Evolutionary conservation across 2,888 invertebrate genomes (phyloP), one percentile per base, ranked within the genome.

Genomic region (Geotrupes spiniger): DNA sequence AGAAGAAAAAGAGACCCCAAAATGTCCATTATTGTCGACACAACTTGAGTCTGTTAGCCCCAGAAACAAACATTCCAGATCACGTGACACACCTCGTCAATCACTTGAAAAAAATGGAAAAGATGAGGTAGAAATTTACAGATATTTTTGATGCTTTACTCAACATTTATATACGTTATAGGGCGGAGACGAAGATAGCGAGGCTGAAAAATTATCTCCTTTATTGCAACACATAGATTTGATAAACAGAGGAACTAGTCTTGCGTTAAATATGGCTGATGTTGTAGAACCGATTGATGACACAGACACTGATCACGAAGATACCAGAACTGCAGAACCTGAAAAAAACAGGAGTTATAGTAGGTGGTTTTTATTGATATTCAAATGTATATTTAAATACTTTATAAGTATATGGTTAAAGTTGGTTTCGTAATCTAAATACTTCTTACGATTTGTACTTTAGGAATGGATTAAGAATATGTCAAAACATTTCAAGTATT

Each of bases 121-220:
- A 51, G 73, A 74, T 26, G 73, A 73, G 58, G 72, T 73, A 60
- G 59, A 10, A 29, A 29, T n/a, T 29, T 14, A 14, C 14, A 15
- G 8, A 33, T n/a, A 33, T 5, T 29, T 37, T 11, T 21, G 15
- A 26, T 26, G 10, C 12, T 38, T 38, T 11, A 14, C 12, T 39
- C 15, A 11, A 45, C 38, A 14, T 36, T 21, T 43, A 33, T 2
- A 36, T 52, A 36, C 36, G 44, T 63, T 59, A 28, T 67, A 77
- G 63, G 78, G 76, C 27, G 74, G 78, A 36, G 89, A 86, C 63
- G 87, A 87, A 57, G 89, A 90, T 66, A 90, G 90, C 66, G 90
- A 91, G 70, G 85, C 85, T 39, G 91, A 91, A 72, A 84, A 90
- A 59, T 72, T 89, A 44, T 90, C 90, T 11, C 91, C 91, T 11